Evolutionary conservation across 2,797 vertebrate species (phyloP), one percentile per base, ranked within the genome.

Genomic region (Tenualosa thibaudeaui): DNA sequence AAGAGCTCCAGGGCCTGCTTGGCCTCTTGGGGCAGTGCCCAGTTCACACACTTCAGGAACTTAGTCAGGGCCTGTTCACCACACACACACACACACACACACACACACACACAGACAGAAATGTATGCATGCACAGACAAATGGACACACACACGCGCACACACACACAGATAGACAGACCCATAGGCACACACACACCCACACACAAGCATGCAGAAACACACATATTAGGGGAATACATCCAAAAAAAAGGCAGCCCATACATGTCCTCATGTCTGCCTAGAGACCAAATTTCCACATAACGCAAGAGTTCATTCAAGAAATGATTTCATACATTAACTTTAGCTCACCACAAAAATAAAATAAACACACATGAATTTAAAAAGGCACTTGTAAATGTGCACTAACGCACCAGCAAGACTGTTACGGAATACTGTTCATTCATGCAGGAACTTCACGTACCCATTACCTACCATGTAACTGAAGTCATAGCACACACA

Each of bases 31-130:
- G 98, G 96, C 81, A 99, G 91, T 84, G 96, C 96, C 98, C 98
- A 99, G 92, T 99, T 99, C 88, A 99, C 98, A 92, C 98, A 99
- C 93, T 99, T 99, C 83, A 99, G 94, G 93, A 99, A 99, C 92
- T 99, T 99, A 4, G 98, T 99, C 91, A 99, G 93, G 5, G 98
- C 98, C 98, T 99, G 90, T n/a, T 31, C 87, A 8, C 7, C 53
- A 49, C 24, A 82, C 56, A 65, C 46, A 22, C 50, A 56, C 43
- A 37, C 50, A 82, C 56, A 65, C 46, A 22, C 50, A 56, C 43
- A 37, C 50, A 53, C 81, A 82, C 9, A 31, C 58, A 24, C 22
- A 26, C 8, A 65, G 0, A 65, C 24, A 10, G 7, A 24, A 22
- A 60, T 19, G 6, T 19, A 60, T 6, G n/a, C 58, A 8, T 19